A percentile compares a stretch with the other conserved stretches of the same genome.
Conservation (phyloP, 2,797 vertebrate species). For the Coranthus polyacanthus region DNA sequence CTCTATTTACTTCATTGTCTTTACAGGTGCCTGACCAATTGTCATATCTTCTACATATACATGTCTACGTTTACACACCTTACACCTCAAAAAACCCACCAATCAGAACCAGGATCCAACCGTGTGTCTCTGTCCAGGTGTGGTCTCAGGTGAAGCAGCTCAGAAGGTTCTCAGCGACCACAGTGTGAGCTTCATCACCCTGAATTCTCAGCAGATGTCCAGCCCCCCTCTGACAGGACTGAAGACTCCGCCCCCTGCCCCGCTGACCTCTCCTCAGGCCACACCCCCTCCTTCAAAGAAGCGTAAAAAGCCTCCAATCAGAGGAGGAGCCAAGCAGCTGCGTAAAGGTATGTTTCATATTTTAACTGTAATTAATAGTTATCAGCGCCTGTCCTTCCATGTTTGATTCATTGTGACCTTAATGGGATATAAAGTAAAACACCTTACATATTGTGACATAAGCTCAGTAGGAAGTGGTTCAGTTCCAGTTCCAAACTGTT, state of each 20-base stretch:
- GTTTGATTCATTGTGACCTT: too few species aligned
- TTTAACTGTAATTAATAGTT: too few species aligned
- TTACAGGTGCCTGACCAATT: too few species aligned
- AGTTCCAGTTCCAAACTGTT: too few species aligned
- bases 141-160: slow-evolving; percentile 70
- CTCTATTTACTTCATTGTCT: too few species aligned
- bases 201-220: background rate
- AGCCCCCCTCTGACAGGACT: too few species aligned
- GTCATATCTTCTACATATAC: too few species aligned
- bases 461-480: too few species aligned
- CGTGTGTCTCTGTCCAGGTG: slow-evolving; percentile 49
- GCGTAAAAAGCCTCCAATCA: background rate
- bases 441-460: too few species aligned
- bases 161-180: slow-evolving; percentile 63
- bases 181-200: slow-evolving; percentile 28
- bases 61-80: too few species aligned
- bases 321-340: slow-evolving; percentile 2
- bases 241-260: background rate
- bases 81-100: background rate
- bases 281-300: accelerated
- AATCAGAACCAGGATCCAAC: background rate
- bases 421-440: too few species aligned
- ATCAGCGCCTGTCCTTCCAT: too few species aligned
- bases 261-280: background rate
- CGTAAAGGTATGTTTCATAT: slow-evolving; percentile 47